Evolutionary conservation across 2,113 vertebrate genomes (phyloP), one percentile per base, ranked within the genome.

Genomic region (Sinosuthora webbiana): DNA sequence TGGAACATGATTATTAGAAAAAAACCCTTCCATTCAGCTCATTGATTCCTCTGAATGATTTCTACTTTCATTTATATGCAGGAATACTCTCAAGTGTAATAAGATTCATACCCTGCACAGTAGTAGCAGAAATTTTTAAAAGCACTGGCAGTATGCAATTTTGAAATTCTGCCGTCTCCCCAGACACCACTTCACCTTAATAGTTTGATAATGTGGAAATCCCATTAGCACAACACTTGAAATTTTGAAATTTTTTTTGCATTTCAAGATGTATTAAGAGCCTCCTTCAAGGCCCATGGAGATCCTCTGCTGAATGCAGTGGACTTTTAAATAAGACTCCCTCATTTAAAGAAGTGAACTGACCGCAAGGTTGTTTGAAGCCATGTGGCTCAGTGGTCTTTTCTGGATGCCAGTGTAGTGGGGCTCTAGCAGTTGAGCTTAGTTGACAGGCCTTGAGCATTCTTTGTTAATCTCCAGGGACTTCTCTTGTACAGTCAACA

Each of bases 71-170:
- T 93, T 95, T 95, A 65, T 78, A 70, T 94, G 88, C 89, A 73
- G 39, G 56, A 93, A 89, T 90, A 74, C 37, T 82, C 7, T 84
- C 33, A 82, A 89, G 89, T 20, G 4, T 78, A 88, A 82, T 91
- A 88, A 83, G 8, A 28, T 78, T 65, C 68, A 44, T 83, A 73
- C 55, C 60, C 56, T 73, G 19, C 73, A 59, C 59, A 81, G 79
- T 84, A 73, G 92, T 94, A 86, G 90, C 50, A 89, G 77, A 78
- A 78, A 50, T 90, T 95, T 94, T 90, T 86, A 81, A 95, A 83
- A 96, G 88, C 74, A 71, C 60, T 88, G 80, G 33, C 33, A 97
- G 65, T 27, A 55, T 87, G 70, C 83, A 80, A 31, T 92, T 95
- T 74, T 82, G 79, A 74, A 69, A 89, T 76, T 21, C 69, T 87